phyloP scores from a whole-genome alignment of 2,888 invertebrate genomes.

The Hypsopygia costalis region DNA sequence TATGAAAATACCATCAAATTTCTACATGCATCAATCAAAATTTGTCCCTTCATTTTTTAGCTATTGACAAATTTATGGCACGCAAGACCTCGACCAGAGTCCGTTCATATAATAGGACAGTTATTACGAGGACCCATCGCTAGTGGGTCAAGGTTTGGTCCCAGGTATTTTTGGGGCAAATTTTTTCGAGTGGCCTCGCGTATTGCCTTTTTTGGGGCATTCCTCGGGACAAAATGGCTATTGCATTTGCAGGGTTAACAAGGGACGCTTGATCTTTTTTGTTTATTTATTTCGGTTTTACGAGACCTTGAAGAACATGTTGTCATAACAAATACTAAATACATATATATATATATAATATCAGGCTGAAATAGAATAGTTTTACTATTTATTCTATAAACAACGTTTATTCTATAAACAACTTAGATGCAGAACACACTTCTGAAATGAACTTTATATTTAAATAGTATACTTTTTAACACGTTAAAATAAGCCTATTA shows the following conservation, averaged over 20 bases:
- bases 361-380: too few relatives aligned
- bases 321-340: too few relatives aligned
- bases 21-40: constrained; percentile 2
- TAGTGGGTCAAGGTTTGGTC: constrained; percentile 12
- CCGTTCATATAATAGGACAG: constrained; percentile 4
- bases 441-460: too few relatives aligned
- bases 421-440: too few relatives aligned
- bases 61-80: constrained; percentile 8
- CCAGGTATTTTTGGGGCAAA: constrained; percentile 11
- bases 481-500: too few relatives aligned
- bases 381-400: too few relatives aligned
- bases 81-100: background rate
- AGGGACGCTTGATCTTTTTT: constrained; percentile 2
- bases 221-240: constrained; percentile 2
- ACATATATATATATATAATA: too few relatives aligned
- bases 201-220: constrained; percentile 2
- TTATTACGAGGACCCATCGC: constrained; percentile 6
- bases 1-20: background rate
- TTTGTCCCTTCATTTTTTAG: constrained; percentile 6
- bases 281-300: constrained; percentile 10
- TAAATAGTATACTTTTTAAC: too few relatives aligned
- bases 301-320: too few relatives aligned
- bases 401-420: too few relatives aligned
- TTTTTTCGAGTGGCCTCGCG: constrained; percentile 8
- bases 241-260: constrained; percentile 6